These are phyloP conservation scores for Anastrepha ludens DNA, from an alignment of 1,140 invertebrate genomes.

Conservation along the genomic window DNA sequence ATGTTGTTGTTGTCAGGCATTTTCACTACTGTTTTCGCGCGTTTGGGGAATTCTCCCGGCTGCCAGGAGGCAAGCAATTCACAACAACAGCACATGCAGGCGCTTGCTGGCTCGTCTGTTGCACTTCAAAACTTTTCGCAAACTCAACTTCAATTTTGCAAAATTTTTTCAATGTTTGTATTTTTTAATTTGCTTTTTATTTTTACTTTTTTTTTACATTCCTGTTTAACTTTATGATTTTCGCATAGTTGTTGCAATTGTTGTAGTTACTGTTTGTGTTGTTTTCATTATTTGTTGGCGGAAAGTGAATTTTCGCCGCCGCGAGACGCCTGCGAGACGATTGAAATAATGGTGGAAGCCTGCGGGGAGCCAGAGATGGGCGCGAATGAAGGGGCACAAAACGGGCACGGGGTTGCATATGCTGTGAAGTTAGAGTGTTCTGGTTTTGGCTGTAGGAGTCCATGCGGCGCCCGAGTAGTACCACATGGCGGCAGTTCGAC, in stretches of 20 bases:
- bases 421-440: too few relatives aligned
- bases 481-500: background rate
- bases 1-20: conserved; percentile 32
- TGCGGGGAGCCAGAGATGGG: background rate
- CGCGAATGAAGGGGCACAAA: background rate
- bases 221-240: conserved; percentile 48
- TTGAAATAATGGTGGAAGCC: background rate
- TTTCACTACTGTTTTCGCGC: conserved; percentile 50
- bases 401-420: background rate
- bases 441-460: too few relatives aligned
- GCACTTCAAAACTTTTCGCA: conserved; percentile 50
- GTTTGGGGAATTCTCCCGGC: conserved; percentile 35
- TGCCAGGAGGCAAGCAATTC: conserved; percentile 4
- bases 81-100: background rate
- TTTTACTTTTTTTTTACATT: conserved; percentile 22
- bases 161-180: conserved; percentile 7
- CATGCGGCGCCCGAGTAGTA: background rate
- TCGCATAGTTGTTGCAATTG: conserved; percentile 12
- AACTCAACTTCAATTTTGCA: conserved; percentile 52
- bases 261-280: background rate
- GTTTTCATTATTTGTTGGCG: conserved; percentile 22
- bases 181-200: background rate
- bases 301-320: conserved; percentile 23
- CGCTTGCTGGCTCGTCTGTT: conserved; percentile 40
- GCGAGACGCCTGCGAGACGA: conserved; percentile 34